These are phyloP conservation scores for Orthonychiurus folsomi DNA, from an alignment of 2,888 invertebrate species.

Conservation along the genomic window DNA sequence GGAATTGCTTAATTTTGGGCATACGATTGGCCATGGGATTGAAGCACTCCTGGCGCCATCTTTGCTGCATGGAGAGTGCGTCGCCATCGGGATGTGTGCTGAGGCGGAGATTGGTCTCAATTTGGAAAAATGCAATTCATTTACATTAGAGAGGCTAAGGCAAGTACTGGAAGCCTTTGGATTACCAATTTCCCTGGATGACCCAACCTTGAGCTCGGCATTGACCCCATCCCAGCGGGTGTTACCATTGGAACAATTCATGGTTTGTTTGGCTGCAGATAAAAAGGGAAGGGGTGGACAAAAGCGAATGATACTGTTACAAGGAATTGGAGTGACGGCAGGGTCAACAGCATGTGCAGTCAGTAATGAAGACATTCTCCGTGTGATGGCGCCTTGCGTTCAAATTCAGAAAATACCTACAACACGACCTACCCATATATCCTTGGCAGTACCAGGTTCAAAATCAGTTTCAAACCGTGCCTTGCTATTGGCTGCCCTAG, in stretches of 20 bases:
- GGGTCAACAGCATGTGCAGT: neutral
- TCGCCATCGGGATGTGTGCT: constrained; percentile 9
- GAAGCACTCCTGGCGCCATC: constrained; percentile 1
- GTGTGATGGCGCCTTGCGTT: neutral
- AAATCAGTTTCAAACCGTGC: constrained; percentile 10
- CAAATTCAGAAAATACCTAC: neutral
- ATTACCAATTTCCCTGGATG: neutral
- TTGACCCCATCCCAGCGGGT: neutral
- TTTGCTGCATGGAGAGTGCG: constrained; percentile 14
- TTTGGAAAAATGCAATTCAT: neutral
- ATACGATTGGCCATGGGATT: constrained; percentile 11
- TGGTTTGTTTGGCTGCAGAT: neutral
- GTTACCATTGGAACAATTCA: neutral
- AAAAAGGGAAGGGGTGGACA: neutral
- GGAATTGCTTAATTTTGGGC: constrained; percentile 13
- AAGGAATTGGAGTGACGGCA: neutral
- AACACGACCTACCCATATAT: neutral
- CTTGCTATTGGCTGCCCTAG: constrained; percentile 12
- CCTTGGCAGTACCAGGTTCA: constrained; percentile 7
- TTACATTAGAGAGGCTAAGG: neutral
- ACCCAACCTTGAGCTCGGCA: no score
- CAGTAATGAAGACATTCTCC: neutral
- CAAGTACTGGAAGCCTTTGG: neutral
- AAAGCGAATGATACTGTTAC: neutral
- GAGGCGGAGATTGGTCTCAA: constrained; percentile 5